Evolutionary conservation across 1,140 invertebrate genomes (phyloP), one percentile per base, ranked within the genome.

Genomic region (Diabrotica virgifera): DNA sequence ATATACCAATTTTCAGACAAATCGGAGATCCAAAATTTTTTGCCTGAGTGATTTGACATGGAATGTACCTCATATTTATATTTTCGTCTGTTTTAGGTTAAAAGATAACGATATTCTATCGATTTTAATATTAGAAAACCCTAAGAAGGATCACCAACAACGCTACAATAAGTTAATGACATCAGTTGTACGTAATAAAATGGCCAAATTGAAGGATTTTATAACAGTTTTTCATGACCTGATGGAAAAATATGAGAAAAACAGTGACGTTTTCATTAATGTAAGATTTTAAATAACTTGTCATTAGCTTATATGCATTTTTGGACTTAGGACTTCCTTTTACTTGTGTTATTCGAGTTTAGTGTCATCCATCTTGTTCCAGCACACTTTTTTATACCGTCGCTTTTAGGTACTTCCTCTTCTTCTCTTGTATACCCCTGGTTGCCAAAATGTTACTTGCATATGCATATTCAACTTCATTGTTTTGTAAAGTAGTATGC

Each of bases 141-240:
- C 40, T 5, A 50, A 24, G 10, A 60, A 14, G 13, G 59, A 60
- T 6, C 46, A 52, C n/a, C 37, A 36, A 14, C 58, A 65, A 9
- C 63, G 60, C 55, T 73, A 68, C 61, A 64, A 65, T 40, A 67
- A 69, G 40, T 40, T 37, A 5, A 54, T 66, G 51, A 8, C 35
- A 11, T 55, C 66, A 10, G 58, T 73, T 5, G 66, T 72, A 11
- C 64, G 66, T 11, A 72, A 74, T 59, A 68, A 69, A 55, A 63
- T 55, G 52, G 59, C 72, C 10, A 66, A 68, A 66, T 58, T 75
- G 12, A 36, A 52, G 2, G 72, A 74, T 13, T 66, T 64, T 61
- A 8, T 65, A n/a, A 13, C 37, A 12, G 60, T 59, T 13, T 54
- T 75, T 7, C 58, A 50, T 9, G 70, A 68, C 57, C 36, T 73